Evolutionary conservation across 2,113 vertebrate species (phyloP).

Genomic region (Bos javanicus): DNA sequence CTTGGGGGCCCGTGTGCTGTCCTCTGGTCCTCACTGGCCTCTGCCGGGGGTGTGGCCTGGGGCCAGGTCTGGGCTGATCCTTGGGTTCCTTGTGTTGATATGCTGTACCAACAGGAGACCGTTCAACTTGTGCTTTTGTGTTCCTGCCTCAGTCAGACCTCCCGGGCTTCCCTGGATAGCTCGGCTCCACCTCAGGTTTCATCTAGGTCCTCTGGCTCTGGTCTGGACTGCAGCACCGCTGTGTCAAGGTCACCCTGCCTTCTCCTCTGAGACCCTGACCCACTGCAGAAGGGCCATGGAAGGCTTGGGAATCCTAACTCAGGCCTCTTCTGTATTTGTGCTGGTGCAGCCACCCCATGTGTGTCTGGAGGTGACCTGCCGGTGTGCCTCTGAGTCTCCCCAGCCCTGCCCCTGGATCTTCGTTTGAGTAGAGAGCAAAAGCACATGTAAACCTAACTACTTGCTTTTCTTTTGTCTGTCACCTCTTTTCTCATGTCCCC

Average conservation of each 20-base stretch:
- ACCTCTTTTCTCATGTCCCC: not conserved
- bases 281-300: fast-evolving
- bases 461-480: not conserved
- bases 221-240: not conserved
- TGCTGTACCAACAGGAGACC: not conserved
- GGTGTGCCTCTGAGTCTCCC: not conserved
- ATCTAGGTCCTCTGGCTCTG: not conserved
- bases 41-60: not conserved
- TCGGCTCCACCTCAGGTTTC: not conserved
- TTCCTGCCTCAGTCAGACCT: not conserved
- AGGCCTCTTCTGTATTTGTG: not conserved
- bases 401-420: fast-evolving
- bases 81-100: not conserved
- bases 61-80: too few species aligned
- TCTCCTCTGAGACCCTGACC: not conserved
- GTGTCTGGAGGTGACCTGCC: too few species aligned
- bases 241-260: not conserved
- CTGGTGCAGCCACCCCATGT: not conserved
- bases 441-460: too few species aligned
- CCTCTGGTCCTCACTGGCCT: not conserved
- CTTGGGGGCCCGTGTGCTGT: not conserved
- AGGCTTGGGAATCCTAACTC: not conserved
- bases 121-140: not conserved
- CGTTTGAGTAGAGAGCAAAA: not conserved
- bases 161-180: not conserved